phyloP scores from a whole-genome alignment of 1,140 invertebrate species.

The Meloidogyne floridensis region DNA sequence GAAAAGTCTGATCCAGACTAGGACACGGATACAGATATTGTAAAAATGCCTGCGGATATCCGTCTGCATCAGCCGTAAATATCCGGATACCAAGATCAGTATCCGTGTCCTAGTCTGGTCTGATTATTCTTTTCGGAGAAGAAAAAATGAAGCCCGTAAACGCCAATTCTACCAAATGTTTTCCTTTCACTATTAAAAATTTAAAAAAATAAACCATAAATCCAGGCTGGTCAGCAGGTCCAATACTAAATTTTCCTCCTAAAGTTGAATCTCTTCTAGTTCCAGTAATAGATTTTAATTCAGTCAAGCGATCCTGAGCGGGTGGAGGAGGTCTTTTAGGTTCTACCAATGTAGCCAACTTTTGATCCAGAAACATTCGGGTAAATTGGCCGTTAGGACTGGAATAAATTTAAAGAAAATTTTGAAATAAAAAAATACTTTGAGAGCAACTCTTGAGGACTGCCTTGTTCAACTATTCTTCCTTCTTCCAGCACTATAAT shows the following conservation, averaged over 20 bases:
- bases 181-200: neutral
- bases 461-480: constrained; percentile 69
- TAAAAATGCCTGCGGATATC: too few relatives aligned
- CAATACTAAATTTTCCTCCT: constrained; percentile 48
- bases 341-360: constrained; percentile 37
- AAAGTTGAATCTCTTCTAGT: constrained; percentile 22
- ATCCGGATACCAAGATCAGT: too few relatives aligned
- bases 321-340: neutral
- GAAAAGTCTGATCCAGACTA: too few relatives aligned
- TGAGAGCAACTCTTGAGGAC: constrained; percentile 68
- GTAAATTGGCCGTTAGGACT: constrained; percentile 1
- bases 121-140: too few relatives aligned
- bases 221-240: constrained; percentile 40
- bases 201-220: constrained; percentile 14
- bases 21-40: too few relatives aligned
- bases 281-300: neutral
- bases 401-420: neutral
- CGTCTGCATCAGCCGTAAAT: too few relatives aligned
- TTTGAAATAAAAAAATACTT: constrained; percentile 24
- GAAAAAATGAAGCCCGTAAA: too few relatives aligned
- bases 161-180: too few relatives aligned
- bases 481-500: constrained; percentile 71
- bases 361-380: constrained; percentile 62
- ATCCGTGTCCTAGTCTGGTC: too few relatives aligned
- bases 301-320: neutral